These are phyloP conservation scores for Tipula lateralis DNA, from an alignment of 2,888 invertebrate genomes.

Conservation along the genomic window DNA sequence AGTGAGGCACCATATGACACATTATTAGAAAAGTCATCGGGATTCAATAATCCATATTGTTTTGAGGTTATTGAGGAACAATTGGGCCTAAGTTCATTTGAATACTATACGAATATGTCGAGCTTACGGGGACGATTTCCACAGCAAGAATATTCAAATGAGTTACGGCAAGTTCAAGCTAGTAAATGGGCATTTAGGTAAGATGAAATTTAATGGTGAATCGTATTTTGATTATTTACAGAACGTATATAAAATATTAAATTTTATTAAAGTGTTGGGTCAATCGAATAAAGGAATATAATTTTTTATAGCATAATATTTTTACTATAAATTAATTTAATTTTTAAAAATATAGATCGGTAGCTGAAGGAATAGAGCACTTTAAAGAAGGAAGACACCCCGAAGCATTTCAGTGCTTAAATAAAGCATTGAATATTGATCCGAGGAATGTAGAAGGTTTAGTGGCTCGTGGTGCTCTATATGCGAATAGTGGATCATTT, in stretches of 20 bases:
- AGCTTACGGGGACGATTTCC: constrained; percentile 66
- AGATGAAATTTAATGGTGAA: constrained; percentile 29
- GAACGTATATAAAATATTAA: not conserved
- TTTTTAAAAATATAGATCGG: constrained; percentile 51
- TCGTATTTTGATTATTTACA: not conserved
- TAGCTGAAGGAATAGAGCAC: constrained; percentile 92
- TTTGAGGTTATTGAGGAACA: constrained; percentile 76
- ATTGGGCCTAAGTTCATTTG: constrained; percentile 49
- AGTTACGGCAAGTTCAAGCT: constrained; percentile 83
- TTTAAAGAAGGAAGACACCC: constrained; percentile 89
- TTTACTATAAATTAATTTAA: constrained; percentile 28
- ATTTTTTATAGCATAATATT: not conserved
- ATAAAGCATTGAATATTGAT: constrained; percentile 88
- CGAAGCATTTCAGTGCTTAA: constrained; percentile 91
- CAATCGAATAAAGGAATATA: not conserved
- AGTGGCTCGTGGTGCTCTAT: constrained; percentile 85
- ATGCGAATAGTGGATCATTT: constrained; percentile 90
- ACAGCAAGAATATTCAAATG: constrained; percentile 74
- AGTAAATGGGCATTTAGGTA: constrained; percentile 86
- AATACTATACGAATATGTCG: constrained; percentile 43
- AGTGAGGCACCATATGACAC: constrained; percentile 74
- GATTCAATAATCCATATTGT: constrained; percentile 86
- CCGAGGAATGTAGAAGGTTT: constrained; percentile 87
- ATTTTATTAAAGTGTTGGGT: not conserved
- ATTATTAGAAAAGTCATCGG: constrained; percentile 74